Evolutionary conservation across 2,113 vertebrate genomes (phyloP).

Genomic region (Potamarius usumacintae): DNA sequence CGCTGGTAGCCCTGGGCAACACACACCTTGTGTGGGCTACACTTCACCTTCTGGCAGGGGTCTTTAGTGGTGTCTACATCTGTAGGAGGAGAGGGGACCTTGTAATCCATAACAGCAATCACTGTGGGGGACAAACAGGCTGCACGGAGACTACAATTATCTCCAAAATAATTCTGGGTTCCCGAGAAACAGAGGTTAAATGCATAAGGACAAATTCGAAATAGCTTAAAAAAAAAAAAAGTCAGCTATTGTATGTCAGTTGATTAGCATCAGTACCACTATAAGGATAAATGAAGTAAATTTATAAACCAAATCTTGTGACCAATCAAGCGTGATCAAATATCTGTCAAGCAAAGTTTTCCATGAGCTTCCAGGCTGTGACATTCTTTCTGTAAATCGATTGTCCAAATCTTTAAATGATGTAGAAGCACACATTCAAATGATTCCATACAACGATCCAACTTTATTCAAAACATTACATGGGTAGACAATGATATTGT

Average conservation of each 20-base stretch:
- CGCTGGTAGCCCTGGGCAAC: conserved; percentile 92
- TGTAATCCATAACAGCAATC: conserved; percentile 1
- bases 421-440: background rate
- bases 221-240: background rate
- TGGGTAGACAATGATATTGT: background rate
- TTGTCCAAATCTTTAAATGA: background rate
- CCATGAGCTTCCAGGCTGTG: background rate
- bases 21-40: conserved; percentile 95
- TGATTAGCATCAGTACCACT: background rate
- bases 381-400: background rate
- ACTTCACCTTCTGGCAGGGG: conserved; percentile 97
- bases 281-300: background rate
- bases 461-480: background rate
- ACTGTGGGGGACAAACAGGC: background rate
- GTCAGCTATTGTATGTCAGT: background rate
- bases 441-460: background rate
- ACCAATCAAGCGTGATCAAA: background rate
- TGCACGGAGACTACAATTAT: background rate
- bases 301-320: background rate
- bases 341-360: background rate
- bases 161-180: background rate
- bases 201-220: background rate
- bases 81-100: conserved; percentile 54
- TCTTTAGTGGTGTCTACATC: conserved; percentile 97
- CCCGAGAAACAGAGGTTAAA: background rate